A percentile compares a stretch with the other conserved stretches of the same genome.
Evolutionary conservation across 2,888 invertebrate genomes (phyloP).

Genomic region (Leucophora obtusa): DNA sequence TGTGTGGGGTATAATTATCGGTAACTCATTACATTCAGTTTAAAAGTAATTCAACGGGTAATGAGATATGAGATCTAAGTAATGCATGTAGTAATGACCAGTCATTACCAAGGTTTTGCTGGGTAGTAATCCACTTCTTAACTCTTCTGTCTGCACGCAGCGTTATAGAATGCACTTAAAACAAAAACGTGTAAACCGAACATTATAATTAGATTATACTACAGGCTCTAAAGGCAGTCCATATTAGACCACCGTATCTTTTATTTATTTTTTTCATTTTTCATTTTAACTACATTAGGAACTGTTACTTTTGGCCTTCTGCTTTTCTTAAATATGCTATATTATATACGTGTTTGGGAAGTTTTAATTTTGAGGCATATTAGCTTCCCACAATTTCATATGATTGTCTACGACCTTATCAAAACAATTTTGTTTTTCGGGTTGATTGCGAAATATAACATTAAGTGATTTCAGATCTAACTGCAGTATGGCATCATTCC

Average conservation of each 20-base stretch:
- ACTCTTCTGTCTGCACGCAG: no score
- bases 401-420: conserved; percentile 93
- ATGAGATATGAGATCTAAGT: no score
- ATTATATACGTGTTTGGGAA: neutral
- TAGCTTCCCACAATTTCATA: conserved; percentile 93
- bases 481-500: conserved; percentile 90
- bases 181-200: neutral
- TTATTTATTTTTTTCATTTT: no score
- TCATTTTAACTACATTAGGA: conserved; percentile 22
- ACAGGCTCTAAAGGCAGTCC: conserved; percentile 30
- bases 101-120: no score
- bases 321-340: no score
- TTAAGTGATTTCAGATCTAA: conserved; percentile 88
- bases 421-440: conserved; percentile 88
- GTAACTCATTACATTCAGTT: no score
- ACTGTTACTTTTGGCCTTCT: conserved; percentile 12
- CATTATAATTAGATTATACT: conserved; percentile 15
- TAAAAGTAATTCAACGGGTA: no score
- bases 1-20: no score
- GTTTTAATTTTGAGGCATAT: conserved; percentile 80
- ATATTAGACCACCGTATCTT: neutral
- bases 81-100: no score
- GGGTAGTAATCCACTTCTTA: no score
- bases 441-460: conserved; percentile 88
- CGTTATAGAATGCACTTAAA: no score